phyloP scores from a whole-genome alignment of 2,888 invertebrate species.

The Aricia artaxerxes region DNA sequence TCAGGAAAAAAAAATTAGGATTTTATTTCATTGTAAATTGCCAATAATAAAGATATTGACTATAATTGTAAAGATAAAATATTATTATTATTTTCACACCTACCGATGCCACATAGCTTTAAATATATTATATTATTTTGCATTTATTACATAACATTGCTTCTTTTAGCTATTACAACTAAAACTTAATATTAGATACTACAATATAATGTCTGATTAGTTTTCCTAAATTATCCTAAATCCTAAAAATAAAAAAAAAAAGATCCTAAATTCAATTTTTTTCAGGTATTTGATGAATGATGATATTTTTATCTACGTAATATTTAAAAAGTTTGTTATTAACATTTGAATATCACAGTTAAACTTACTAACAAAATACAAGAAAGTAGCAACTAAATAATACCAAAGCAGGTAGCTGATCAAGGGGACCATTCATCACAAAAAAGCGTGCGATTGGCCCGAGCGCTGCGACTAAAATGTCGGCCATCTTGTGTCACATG shows the following conservation, averaged over 20 bases:
- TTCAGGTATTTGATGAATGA: no score
- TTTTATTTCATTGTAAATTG: neutral
- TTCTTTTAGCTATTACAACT: no score
- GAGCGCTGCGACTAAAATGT: conserved; percentile 54
- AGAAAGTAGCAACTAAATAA: neutral
- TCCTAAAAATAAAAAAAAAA: no score
- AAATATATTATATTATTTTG: no score
- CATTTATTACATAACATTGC: no score
- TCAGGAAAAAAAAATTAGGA: neutral
- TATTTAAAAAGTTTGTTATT: no score
- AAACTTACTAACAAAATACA: neutral
- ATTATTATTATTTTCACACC: neutral
- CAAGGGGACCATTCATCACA: neutral
- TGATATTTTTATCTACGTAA: no score
- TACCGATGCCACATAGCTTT: neutral
- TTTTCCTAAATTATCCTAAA: no score
- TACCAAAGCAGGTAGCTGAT: neutral
- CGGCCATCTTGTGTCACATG: conserved; percentile 74
- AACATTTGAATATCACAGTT: no score
- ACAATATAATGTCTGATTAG: no score
- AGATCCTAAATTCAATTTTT: no score
- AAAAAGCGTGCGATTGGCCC: conserved; percentile 25
- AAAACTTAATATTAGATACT: no score
- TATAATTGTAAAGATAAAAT: neutral
- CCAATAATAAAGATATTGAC: neutral